These are phyloP conservation scores for Lepeophtheirus nordmannii DNA, from an alignment of 2,888 invertebrate genomes.

Conservation along the genomic window DNA sequence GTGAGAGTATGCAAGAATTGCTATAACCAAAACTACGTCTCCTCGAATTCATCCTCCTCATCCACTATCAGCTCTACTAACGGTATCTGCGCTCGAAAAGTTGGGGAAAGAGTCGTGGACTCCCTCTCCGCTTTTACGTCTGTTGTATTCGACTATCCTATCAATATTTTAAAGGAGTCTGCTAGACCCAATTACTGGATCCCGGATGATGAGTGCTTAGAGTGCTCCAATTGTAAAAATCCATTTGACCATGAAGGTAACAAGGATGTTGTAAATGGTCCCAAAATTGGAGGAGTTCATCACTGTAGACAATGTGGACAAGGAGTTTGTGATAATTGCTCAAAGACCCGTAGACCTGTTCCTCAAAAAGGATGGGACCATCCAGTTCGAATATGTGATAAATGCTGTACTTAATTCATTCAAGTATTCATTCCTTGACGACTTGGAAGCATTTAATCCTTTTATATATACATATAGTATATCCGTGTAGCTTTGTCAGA, in stretches of 20 bases:
- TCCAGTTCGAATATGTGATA: constrained; percentile 38
- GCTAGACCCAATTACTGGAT: constrained; percentile 64
- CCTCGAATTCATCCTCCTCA: constrained; percentile 17
- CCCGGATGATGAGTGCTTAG: constrained; percentile 51
- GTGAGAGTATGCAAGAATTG: constrained; percentile 60
- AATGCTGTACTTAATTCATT: constrained; percentile 26
- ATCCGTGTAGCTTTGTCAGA: no score
- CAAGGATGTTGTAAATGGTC: constrained; percentile 17
- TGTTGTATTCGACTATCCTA: constrained; percentile 50
- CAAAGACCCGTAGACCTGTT: constrained; percentile 34
- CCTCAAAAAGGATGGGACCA: constrained; percentile 39
- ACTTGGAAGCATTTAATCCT: no score
- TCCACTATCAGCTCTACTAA: constrained; percentile 31
- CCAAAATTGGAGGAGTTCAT: constrained; percentile 38
- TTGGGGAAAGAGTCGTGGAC: constrained; percentile 54
- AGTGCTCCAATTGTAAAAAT: constrained; percentile 49
- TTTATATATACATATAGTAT: no score
- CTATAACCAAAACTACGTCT: constrained; percentile 31
- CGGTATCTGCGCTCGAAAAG: constrained; percentile 33
- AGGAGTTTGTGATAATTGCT: constrained; percentile 47
- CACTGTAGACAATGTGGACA: constrained; percentile 57
- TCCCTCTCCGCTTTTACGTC: constrained; percentile 53
- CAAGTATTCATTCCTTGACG: not conserved
- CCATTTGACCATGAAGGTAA: constrained; percentile 38
- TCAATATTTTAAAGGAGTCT: constrained; percentile 57